phyloP scores from a whole-genome alignment of 2,113 vertebrate species.

The Alouatta palliata region DNA sequence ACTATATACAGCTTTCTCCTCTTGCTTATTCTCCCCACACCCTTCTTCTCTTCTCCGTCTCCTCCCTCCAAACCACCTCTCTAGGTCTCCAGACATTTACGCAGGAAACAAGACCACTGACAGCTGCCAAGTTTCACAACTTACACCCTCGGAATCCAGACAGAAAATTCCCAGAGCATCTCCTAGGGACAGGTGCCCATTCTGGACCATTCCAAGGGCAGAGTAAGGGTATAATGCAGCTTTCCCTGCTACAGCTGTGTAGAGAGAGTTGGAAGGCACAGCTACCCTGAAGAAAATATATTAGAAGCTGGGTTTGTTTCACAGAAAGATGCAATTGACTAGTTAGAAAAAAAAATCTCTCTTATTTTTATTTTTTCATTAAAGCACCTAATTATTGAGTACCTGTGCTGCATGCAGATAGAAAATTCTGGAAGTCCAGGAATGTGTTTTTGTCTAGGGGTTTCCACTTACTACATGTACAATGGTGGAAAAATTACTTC shows the following conservation, averaged over 20 bases:
- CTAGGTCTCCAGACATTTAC: neutral
- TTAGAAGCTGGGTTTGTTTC: neutral
- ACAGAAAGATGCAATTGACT: neutral
- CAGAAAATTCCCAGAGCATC: neutral
- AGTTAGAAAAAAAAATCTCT: neutral
- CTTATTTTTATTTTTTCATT: neutral
- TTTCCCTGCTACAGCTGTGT: neutral
- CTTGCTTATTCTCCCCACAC: rapidly evolving
- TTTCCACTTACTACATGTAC: neutral
- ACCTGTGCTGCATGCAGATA: neutral
- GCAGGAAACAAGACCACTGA: neutral
- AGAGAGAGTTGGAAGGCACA: neutral
- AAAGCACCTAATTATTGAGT: neutral
- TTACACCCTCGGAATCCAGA: neutral
- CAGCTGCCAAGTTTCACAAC: neutral
- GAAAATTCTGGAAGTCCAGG: neutral
- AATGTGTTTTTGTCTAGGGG: neutral
- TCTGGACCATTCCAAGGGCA: neutral
- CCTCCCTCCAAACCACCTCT: neutral
- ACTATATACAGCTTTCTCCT: neutral
- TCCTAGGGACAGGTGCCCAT: neutral
- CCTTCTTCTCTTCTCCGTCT: neutral
- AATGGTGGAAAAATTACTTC: neutral
- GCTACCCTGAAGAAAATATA: neutral
- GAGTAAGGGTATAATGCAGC: too few species aligned